These are phyloP conservation scores for Palythoa grandiflora DNA, from an alignment of 92 coral and sea anemone genomes.

Conservation along the genomic window DNA sequence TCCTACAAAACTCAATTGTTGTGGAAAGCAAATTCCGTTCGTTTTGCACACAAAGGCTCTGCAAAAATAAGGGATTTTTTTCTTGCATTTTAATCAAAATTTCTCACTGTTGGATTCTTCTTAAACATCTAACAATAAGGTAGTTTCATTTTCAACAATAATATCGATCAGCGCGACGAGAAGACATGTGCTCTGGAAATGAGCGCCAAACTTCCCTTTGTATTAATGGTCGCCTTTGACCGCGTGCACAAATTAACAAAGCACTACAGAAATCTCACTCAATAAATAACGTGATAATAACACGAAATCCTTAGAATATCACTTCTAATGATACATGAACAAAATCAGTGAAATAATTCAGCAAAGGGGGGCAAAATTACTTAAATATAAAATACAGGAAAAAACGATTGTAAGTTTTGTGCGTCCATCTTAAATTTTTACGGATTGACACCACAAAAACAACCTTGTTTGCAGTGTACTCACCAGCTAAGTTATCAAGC, in stretches of 20 bases:
- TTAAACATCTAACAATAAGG: neutral
- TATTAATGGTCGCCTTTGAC: slow-evolving; percentile 28
- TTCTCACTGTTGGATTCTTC: neutral
- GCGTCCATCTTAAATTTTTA: slow-evolving; percentile 67
- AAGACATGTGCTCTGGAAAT: slow-evolving; percentile 37
- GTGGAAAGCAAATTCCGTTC: neutral
- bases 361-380: neutral
- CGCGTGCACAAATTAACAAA: slow-evolving; percentile 55
- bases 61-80: neutral
- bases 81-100: neutral
- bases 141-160: neutral
- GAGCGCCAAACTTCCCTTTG: slow-evolving; percentile 44
- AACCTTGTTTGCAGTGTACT: slow-evolving; percentile 68
- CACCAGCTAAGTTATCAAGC: slow-evolving; percentile 97
- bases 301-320: neutral
- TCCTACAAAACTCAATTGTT: slow-evolving; percentile 10
- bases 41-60: slow-evolving; percentile 14
- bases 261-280: slow-evolving; percentile 31
- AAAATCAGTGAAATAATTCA: slow-evolving; percentile 2
- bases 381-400: neutral
- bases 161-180: slow-evolving; percentile 11
- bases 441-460: slow-evolving; percentile 81
- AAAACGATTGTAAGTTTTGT: slow-evolving; percentile 1
- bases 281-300: slow-evolving; percentile 2
- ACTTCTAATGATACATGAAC: neutral